Percentiles rank a stretch among this genome's conserved stretches.
These are phyloP conservation scores for Stegodyphus mimosarum DNA, from an alignment of 1,140 invertebrate genomes.

Conservation along the genomic window DNA sequence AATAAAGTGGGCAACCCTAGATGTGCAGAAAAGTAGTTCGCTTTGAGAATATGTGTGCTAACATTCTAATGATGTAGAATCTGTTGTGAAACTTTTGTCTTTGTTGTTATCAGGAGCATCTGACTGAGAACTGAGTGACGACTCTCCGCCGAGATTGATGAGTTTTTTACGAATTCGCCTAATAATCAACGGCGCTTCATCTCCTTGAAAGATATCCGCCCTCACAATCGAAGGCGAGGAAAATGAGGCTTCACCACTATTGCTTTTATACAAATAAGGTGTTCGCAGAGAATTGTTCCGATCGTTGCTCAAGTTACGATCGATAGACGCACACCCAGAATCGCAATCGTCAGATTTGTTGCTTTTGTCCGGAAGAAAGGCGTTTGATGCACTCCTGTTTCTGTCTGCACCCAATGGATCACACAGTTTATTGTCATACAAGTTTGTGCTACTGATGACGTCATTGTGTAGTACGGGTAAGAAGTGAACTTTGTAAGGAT, in stretches of 20 bases:
- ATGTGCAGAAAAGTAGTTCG: background rate
- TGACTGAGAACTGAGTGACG: conserved; percentile 23
- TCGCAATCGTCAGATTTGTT: conserved; percentile 1
- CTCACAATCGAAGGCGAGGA: background rate
- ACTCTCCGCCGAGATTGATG: background rate
- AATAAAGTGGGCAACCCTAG: background rate
- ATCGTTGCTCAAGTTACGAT: background rate
- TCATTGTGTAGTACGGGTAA: conserved; percentile 4
- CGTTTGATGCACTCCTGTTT: conserved; percentile 2
- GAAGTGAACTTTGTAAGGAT: conserved; percentile 13
- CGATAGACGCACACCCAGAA: background rate
- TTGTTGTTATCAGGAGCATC: conserved; percentile 3
- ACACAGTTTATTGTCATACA: background rate
- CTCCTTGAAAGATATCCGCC: conserved; percentile 5
- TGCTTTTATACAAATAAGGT: background rate
- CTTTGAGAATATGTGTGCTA: background rate
- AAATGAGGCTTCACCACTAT: background rate
- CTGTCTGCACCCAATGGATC: conserved; percentile 4
- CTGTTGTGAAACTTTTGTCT: conserved; percentile 21
- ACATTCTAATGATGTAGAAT: conserved; percentile 41
- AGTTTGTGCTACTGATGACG: background rate
- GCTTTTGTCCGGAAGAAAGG: background rate
- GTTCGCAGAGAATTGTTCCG: background rate
- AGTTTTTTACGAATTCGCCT: conserved; percentile 7
- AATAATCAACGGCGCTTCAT: conserved; percentile 2